Base-by-base conservation (phyloP, 2,797 vertebrate species). In the Sebastes dallii region DNA sequence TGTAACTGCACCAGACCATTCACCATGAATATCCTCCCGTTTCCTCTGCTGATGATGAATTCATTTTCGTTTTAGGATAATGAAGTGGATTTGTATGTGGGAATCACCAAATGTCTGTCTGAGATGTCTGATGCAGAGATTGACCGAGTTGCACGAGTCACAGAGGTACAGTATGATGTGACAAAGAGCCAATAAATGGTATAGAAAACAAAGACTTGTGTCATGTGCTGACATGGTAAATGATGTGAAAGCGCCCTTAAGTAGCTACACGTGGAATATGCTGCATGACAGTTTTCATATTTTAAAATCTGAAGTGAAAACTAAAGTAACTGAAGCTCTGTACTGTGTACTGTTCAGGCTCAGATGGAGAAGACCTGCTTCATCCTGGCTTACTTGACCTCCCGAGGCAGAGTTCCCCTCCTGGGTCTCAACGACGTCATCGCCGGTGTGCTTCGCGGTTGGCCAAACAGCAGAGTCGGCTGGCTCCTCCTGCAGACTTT, bases 401-500 rank as follows among this genome's bases (percentile, higher is more conserved):
- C 98, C 72, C 96, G 95, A 92, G 98, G 98, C 24, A 95, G 97
- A 80, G 92, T 99, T 66, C 96, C 97, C 55, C 89, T 99, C 59
- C 92, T 95, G 59, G 91, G 93, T 20, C 93, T 99, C 22, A 97
- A 89, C 62, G 95, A 97, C 0, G 9, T 98, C 72, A 96, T 99
- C 61, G 83, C 90, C 0, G 83, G 71, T 1, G 92, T 96, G 25
- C 68, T 95, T 3, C 86, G 82, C 0, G 94, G 82, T 62, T 94
- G 93, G 93, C 89, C 72, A 0, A 80, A 95, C 88, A 62, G 83
- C 94, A 90, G 77, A 73, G 86, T 97, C 20, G 93, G 94, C 67
- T 98, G 98, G 97, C 94, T 98, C 80, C 86, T 98, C 11, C 92
- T 98, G 72, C 97, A 98, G 74, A 84, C 95, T 14, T 95, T 99